Percentiles rank a stretch among this genome's conserved stretches.
These are phyloP conservation scores for Bufo bufo DNA, from an alignment of 2,113 vertebrate species.

Conservation along the genomic window DNA sequence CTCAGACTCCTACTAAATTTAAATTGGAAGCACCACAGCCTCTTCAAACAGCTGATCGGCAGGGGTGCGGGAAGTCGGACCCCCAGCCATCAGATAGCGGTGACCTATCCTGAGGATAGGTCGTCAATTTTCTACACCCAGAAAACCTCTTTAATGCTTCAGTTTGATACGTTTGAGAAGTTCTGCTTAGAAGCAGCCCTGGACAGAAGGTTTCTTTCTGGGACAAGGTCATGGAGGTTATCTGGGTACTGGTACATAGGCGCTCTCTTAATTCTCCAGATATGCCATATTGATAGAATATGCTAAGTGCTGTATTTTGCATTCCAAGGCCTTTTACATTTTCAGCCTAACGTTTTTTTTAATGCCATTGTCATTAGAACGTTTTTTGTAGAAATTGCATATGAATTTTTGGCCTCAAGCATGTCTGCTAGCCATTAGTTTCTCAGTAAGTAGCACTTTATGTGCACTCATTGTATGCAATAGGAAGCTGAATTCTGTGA, in stretches of 20 bases:
- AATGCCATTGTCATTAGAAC: too few species aligned
- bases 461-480: not conserved
- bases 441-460: not conserved
- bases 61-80: too few species aligned
- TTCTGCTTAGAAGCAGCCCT: too few species aligned
- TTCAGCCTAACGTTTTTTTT: not conserved
- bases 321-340: too few species aligned
- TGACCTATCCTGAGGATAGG: too few species aligned
- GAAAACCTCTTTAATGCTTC: too few species aligned
- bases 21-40: too few species aligned
- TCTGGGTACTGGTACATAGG: not conserved
- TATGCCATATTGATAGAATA: not conserved
- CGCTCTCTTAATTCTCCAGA: not conserved
- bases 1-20: too few species aligned
- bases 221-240: not conserved
- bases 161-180: too few species aligned
- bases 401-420: not conserved
- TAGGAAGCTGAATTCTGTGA: not conserved
- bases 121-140: too few species aligned
- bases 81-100: too few species aligned
- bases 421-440: not conserved
- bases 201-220: not conserved
- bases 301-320: not conserved
- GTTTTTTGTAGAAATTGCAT: not conserved
- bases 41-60: too few species aligned